Base-by-base conservation (phyloP, 2,797 vertebrate species). In the Choloepus didactylus region DNA sequence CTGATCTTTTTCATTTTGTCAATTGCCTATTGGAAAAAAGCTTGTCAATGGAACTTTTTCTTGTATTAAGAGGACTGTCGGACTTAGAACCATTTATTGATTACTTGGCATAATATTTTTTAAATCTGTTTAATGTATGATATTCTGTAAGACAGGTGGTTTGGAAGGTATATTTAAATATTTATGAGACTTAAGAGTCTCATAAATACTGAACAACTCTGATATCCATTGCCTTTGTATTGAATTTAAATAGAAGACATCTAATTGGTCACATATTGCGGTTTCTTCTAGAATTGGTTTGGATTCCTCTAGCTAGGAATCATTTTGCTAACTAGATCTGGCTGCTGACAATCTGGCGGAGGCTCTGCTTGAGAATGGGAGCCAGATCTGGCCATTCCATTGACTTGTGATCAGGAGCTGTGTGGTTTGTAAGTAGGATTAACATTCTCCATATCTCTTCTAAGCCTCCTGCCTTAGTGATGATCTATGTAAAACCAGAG, bases 311-410 rank as follows among this genome's bases (percentile, higher is more conserved):
- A 83, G 46, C 46, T 89, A 89, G n/a, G 51, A 82, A 73, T 87
- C 21, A 76, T 95, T 95, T 96, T 95, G 67, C 81, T 84, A 75
- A 77, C 46, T 87, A 76, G 86, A 70, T 92, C 59, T 95, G 51
- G 23, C 79, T 93, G 49, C 82, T 76, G 31, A 93, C 64, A 81
- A 77, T 84, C 49, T 80, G 18, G 35, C 41, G 77, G 51, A 89
- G 21, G 83, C 27, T 76, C 46, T 79, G 49, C 41, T 73, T 87
- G 41, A 62, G 64, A 72, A 49, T 31, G 56, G n/a, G 80, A 72
- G 46, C 51, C 69, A 86, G 81, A 72, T 77, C 44, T 83, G 66
- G 49, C 75, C 16, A 73, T 91, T 94, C 67, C 81, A 27, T 77
- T 93, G 82, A 86, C 35, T 84, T 75, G 38, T 90, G n/a, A 60